Conservation (phyloP, 2,888 invertebrate genomes). For the Tachina fera region DNA sequence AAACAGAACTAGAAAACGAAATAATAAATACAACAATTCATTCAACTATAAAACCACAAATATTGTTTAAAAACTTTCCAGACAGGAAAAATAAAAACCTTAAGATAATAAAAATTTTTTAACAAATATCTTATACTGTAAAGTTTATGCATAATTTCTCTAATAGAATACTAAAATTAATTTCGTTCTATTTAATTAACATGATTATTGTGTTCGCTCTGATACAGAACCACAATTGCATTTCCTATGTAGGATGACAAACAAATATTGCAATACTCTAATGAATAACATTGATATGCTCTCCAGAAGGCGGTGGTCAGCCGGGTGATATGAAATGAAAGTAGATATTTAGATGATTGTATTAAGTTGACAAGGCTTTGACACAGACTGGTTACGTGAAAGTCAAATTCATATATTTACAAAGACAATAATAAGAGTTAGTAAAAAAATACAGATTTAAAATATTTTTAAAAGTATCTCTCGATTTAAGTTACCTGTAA, state of each 20-base stretch:
- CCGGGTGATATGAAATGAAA: not conserved
- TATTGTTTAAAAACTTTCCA: conserved; percentile 3
- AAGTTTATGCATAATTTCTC: conserved; percentile 51
- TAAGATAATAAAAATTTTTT: conserved; percentile 14
- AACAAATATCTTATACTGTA: conserved; percentile 22
- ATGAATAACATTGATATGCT: conserved; percentile 14
- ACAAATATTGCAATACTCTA: conserved; percentile 28
- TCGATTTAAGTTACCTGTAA: too few species aligned
- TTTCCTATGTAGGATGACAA: conserved; percentile 1
- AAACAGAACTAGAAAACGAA: not conserved
- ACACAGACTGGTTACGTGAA: conserved; percentile 59
- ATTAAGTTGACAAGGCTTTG: conserved; percentile 19
- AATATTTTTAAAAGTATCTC: too few species aligned
- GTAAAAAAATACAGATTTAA: not conserved
- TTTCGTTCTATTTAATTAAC: conserved; percentile 63
- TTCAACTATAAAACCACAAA: not conserved
- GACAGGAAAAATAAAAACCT: not conserved
- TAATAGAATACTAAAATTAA: conserved; percentile 58
- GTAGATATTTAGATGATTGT: not conserved
- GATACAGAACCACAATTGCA: not conserved
- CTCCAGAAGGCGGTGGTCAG: not conserved
- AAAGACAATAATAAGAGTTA: not conserved
- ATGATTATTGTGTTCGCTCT: conserved; percentile 1
- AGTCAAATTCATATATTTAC: not conserved
- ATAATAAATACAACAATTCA: conserved; percentile 1